Percentiles rank a stretch among this genome's conserved stretches.
Conservation (phyloP, 2,888 invertebrate species). For the Drosophila heteroneura region DNA sequence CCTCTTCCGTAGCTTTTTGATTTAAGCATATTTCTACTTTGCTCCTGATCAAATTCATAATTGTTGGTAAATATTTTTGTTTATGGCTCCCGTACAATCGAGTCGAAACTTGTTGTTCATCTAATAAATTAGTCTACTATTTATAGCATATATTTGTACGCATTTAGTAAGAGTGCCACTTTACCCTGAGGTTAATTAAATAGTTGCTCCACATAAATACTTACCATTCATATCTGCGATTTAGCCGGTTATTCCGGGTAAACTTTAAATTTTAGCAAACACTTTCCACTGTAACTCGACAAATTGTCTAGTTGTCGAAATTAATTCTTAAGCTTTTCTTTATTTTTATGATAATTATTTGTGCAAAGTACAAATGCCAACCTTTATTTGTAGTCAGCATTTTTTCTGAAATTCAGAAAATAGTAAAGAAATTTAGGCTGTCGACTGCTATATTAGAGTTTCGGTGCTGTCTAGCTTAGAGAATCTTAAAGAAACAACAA, state of each 20-base stretch:
- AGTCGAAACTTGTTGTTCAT: neutral
- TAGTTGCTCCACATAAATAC: neutral
- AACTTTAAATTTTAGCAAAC: neutral
- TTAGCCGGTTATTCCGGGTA: no score
- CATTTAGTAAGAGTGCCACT: neutral
- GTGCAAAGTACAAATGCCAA: neutral
- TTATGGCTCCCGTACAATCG: neutral
- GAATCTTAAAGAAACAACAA: neutral
- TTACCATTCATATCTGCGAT: neutral
- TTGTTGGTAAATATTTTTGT: slow-evolving; percentile 3
- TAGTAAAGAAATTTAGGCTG: neutral
- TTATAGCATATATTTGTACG: neutral
- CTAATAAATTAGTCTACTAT: neutral
- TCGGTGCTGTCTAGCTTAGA: no score
- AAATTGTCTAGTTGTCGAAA: neutral
- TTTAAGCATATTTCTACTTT: neutral
- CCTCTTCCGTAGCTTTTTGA: slow-evolving; percentile 33
- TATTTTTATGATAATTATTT: neutral
- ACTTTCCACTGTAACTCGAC: neutral
- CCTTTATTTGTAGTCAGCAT: neutral
- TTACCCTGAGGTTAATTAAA: neutral
- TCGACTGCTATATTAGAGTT: no score
- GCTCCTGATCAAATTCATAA: slow-evolving; percentile 48
- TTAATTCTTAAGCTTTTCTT: neutral
- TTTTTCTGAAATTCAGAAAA: neutral